Base-by-base conservation (phyloP, 2,888 invertebrate species). In the Xestia xanthographa region DNA sequence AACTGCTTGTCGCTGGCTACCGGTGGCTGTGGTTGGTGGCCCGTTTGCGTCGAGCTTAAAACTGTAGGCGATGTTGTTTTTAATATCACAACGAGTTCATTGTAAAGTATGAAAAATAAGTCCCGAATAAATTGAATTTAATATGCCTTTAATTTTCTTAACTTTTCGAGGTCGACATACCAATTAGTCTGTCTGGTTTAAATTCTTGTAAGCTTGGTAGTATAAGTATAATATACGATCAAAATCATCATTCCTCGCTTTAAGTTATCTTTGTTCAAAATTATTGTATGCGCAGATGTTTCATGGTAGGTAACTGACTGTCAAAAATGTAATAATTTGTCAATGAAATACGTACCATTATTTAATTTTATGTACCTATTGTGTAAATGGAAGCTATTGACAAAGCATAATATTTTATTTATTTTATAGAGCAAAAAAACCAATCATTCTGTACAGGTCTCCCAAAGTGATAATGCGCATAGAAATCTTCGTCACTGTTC, bases 271-370 rank as follows among this genome's bases (percentile, higher is more conserved):
- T 65, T 29, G 41, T 48, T 6, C 1, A 50, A 48, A 34, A 5
- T 14, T 56, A 41, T 12, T 34, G 22, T 60, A 6, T 29, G 38
- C 6, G 72, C 45, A 72, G 62, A 48, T 72, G 62, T 78, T 79
- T 43, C 14, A n/a, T 43, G 12, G 26, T 29, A 45, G 4, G 8
- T 43, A 22, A 34, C 26, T 26, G n/a, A 56, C 9, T 60, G 34
- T 34, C 29, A 29, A 50, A 38, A 58, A 26, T 26, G 11, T 43
- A 43, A 20, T 38, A 38, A 17, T 12, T 45, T 26, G 11, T 0
- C 22, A 73, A 74, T 20, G 17, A 45, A 58, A 26, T 45, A 58
- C 22, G 4, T 58, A 56, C n/a, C 43, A 8, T 8, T 29, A 6
- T n/a, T 2, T 34, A 34, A 34, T 34, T 34, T 34, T 43, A 22